Evolutionary conservation across 2,888 invertebrate genomes (phyloP).

Genomic region (Sinelater perroti): DNA sequence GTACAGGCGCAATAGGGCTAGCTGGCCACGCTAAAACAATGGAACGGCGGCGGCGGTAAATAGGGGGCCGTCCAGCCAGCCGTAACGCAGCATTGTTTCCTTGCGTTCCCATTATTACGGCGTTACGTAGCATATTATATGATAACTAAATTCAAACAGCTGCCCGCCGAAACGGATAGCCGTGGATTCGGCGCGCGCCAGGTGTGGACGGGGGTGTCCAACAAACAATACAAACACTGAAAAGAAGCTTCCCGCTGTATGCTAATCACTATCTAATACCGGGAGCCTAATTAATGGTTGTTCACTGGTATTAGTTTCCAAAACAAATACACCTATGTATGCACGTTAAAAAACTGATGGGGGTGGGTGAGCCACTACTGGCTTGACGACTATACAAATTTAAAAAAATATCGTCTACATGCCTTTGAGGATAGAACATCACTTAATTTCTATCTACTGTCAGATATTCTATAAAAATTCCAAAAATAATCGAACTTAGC

Average conservation of each 20-base stretch:
- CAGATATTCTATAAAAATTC: no score
- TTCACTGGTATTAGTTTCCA: no score
- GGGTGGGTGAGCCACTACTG: no score
- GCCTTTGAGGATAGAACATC: no score
- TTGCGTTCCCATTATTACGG: conserved; percentile 48
- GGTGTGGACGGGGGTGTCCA: conserved; percentile 28
- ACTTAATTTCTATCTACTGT: no score
- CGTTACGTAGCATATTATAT: conserved; percentile 49
- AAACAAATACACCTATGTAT: no score
- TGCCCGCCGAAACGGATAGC: conserved; percentile 44
- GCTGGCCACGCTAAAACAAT: conserved; percentile 42
- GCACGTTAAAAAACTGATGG: no score
- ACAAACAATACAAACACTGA: conserved; percentile 26
- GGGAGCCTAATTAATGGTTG: conserved; percentile 20
- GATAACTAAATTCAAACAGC: conserved; percentile 48
- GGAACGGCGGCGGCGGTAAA: conserved; percentile 38
- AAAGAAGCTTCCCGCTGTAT: conserved; percentile 8
- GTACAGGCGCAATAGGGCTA: conserved; percentile 16
- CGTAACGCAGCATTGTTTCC: conserved; percentile 51
- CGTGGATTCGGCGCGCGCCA: conserved; percentile 26
- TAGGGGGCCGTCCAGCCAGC: conserved; percentile 46
- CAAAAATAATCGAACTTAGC: no score
- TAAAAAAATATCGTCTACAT: no score
- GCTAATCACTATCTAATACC: conserved; percentile 22
- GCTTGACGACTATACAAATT: no score